A percentile compares a stretch with the other conserved stretches of the same genome.
Evolutionary conservation across 92 coral and sea anemone genomes (phyloP).

Genomic region (Phenganax marumi): DNA sequence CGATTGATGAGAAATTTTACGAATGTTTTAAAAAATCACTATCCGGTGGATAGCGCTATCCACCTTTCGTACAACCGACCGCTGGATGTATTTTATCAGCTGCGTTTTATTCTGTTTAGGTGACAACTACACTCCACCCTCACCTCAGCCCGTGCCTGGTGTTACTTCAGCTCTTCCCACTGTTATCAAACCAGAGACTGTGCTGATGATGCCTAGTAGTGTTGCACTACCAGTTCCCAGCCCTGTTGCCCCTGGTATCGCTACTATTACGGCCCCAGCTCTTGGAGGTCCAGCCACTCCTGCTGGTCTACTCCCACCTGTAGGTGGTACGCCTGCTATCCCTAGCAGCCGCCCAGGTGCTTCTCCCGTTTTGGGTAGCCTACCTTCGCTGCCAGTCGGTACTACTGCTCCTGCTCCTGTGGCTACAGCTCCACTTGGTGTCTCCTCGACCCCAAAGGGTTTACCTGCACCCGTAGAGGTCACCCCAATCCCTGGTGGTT

Average conservation of each 20-base stretch:
- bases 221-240: too few relatives aligned
- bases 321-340: constrained; percentile 5
- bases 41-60: too few relatives aligned
- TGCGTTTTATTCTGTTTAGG: background rate
- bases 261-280: background rate
- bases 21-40: too few relatives aligned
- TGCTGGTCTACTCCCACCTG: background rate
- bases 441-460: background rate
- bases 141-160: too few relatives aligned
- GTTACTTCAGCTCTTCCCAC: too few relatives aligned
- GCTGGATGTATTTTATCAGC: too few relatives aligned
- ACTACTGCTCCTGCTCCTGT: constrained; percentile 5
- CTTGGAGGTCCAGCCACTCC: constrained; percentile 17
- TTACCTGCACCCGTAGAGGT: background rate
- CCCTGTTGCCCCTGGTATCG: background rate
- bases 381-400: background rate
- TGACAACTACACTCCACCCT: constrained; percentile 13
- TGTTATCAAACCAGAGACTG: too few relatives aligned
- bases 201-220: too few relatives aligned
- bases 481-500: background rate
- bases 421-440: background rate
- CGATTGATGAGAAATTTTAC: too few relatives aligned
- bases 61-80: too few relatives aligned
- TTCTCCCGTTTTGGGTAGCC: background rate
- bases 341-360: constrained; percentile 5